Evolutionary conservation across 2,797 vertebrate genomes (phyloP), one percentile per base, ranked within the genome.

Genomic region (Muraenolepis orangiensis): DNA sequence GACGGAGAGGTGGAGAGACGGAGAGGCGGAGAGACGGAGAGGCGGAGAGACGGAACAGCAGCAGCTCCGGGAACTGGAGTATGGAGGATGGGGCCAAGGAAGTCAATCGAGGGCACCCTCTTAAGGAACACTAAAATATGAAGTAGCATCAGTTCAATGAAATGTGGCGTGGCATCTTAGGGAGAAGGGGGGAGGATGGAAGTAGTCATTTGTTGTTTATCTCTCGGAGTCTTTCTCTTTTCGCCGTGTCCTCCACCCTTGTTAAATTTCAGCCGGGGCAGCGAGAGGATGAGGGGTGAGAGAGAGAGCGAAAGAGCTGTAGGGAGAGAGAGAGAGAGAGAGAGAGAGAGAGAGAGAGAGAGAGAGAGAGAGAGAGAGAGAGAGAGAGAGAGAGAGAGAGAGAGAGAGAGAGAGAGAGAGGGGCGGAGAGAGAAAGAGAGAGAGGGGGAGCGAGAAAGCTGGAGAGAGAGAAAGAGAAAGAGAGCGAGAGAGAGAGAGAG

Each of bases 271-370:
- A 74, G 69, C 70, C 6, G 40, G 75, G 64, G 69, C 71, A 36
- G 64, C 38, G 73, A 74, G 73, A 16, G 64, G 11, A 16, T 12
- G 64, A 11, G 3, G 1, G 26, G 46, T n/a, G 46, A n/a, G 1
- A 6, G 51, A 57, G 16, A 6, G 51, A 57, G 51, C 75, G 42
- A 74, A 66, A 31, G 80, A 29, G 70, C 67, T 75, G 70, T 80
- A 76, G 71, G 80, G 79, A 57, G 51, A 57, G 51, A 6, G 64
- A 29, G 8, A 2, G 64, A 66, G 26, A 66, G 64, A 28, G n/a
- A 23, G n/a, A 75, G 38, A 74, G 69, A n/a, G n/a, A n/a, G n/a
- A 68, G 70, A 77, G 71, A 80, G 77, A 70, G 80, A 79, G 70
- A n/a, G n/a, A n/a, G n/a, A n/a, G 40, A 42, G 46, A 51, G 46